A percentile compares a stretch with the other conserved stretches of the same genome.
Conservation (phyloP, 2,113 vertebrate species). For the Petrocephalus zakoni region DNA sequence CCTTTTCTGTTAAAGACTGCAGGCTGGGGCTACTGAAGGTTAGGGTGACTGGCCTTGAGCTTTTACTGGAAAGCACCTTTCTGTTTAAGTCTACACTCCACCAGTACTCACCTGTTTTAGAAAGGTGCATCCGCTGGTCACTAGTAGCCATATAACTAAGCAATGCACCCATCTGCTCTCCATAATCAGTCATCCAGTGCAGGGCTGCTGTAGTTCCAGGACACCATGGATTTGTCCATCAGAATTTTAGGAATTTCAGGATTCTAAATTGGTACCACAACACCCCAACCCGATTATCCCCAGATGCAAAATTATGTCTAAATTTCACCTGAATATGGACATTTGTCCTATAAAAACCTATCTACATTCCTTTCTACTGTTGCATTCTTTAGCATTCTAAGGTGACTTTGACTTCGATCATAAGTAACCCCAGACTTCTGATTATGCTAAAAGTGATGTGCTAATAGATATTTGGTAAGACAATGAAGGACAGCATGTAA, state of each 20-base stretch:
- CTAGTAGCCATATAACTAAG: neutral
- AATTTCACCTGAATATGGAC: neutral
- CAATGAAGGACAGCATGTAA: neutral
- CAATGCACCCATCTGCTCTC: neutral
- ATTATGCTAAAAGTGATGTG: neutral
- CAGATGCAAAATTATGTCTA: neutral
- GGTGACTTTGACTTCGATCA: neutral
- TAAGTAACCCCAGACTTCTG: neutral
- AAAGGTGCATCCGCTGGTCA: neutral
- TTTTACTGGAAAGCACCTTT: neutral
- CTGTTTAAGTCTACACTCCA: neutral
- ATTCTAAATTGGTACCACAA: neutral
- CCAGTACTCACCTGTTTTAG: neutral
- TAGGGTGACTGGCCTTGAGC: neutral
- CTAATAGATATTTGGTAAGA: neutral
- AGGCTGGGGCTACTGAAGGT: neutral
- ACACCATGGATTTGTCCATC: neutral
- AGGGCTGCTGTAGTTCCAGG: neutral
- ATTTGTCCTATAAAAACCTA: neutral
- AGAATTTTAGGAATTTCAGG: neutral
- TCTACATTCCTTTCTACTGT: neutral
- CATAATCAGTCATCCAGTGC: neutral
- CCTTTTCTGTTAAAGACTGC: neutral
- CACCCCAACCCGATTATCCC: neutral
- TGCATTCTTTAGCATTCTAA: neutral